Evolutionary conservation across 2,113 vertebrate genomes (phyloP).

Genomic region (Pelvicachromis taeniatus): DNA sequence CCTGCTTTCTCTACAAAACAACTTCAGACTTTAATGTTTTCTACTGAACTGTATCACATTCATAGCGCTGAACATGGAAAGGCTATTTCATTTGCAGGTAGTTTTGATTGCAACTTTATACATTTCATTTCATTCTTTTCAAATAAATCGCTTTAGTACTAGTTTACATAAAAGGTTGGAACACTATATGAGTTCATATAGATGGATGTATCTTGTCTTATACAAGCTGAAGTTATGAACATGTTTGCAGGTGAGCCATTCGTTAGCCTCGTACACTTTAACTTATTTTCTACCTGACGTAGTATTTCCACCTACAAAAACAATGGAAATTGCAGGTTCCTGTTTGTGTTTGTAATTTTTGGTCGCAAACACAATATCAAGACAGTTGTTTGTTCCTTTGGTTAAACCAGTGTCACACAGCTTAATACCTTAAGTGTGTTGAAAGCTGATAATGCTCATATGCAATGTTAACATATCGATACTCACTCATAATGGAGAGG

Average conservation of each 20-base stretch:
- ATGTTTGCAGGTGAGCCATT: constrained; percentile 14
- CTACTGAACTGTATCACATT: background rate
- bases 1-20: background rate
- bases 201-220: background rate
- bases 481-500: background rate
- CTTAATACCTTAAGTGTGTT: background rate
- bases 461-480: background rate
- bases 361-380: background rate
- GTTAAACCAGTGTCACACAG: background rate
- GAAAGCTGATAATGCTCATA: background rate
- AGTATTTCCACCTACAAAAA: background rate
- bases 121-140: background rate
- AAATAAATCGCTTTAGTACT: background rate
- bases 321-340: background rate
- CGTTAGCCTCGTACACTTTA: background rate
- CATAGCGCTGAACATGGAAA: background rate
- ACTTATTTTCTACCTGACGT: background rate
- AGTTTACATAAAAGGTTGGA: background rate
- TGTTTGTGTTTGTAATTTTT: background rate
- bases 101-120: background rate
- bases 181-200: background rate
- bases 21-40: background rate
- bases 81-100: background rate
- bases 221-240: background rate
- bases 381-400: background rate